Percentiles rank a stretch among this genome's conserved stretches.
Conservation (phyloP, 2,113 vertebrate species). For the Oreochromis aureus region DNA sequence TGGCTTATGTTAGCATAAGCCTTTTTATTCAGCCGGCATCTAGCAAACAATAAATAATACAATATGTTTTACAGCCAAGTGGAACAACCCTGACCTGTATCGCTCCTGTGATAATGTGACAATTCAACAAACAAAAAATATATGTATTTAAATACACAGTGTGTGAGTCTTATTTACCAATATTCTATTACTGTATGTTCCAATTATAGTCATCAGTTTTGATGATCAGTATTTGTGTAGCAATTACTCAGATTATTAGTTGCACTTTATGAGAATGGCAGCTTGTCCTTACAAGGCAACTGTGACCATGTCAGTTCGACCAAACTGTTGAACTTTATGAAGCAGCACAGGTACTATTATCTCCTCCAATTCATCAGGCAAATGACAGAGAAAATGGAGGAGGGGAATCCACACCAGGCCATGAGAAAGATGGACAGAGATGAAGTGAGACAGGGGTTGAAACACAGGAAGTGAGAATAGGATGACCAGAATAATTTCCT, state of each 20-base stretch:
- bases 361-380: conserved; percentile 7
- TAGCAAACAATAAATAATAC: background rate
- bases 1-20: background rate
- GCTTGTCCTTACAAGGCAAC: background rate
- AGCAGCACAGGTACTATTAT: background rate
- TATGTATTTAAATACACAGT: background rate
- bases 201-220: background rate
- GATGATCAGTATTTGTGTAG: background rate
- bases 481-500: conserved; percentile 20
- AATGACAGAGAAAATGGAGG: background rate
- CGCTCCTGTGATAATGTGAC: background rate
- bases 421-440: background rate
- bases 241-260: background rate
- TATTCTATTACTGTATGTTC: background rate
- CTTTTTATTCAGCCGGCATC: background rate
- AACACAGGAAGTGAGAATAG: background rate
- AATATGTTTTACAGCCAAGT: background rate
- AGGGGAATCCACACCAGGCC: background rate
- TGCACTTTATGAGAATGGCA: background rate
- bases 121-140: background rate
- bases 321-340: background rate
- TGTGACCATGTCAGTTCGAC: background rate
- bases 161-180: background rate
- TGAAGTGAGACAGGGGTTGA: background rate
- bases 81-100: background rate